phyloP scores from a whole-genome alignment of 2,797 vertebrate species.

The Tachyglossus aculeatus region DNA sequence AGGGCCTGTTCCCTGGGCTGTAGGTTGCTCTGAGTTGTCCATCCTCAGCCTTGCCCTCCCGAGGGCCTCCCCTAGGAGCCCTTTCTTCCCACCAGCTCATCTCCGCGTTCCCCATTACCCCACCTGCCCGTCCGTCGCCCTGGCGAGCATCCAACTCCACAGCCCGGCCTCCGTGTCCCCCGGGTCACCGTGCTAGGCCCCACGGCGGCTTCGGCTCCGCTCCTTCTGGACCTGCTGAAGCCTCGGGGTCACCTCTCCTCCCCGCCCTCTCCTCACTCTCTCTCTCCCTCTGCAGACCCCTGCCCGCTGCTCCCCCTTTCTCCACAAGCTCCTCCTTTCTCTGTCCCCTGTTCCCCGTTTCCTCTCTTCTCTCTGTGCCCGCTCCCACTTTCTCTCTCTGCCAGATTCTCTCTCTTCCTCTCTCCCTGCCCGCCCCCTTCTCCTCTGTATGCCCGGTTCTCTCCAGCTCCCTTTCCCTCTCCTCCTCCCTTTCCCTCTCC shows the following conservation, averaged over 20 bases:
- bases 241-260: background rate
- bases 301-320: background rate
- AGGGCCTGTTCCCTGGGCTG: no score
- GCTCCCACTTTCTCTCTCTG: constrained; percentile 32
- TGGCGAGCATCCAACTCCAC: no score
- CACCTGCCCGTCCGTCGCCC: no score
- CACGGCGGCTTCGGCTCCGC: no score
- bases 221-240: background rate
- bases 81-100: background rate
- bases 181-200: background rate
- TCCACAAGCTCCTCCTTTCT: background rate
- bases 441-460: background rate
- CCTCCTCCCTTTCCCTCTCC: background rate
- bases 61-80: background rate
- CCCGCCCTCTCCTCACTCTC: background rate
- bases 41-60: background rate
- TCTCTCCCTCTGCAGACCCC: background rate
- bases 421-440: constrained; percentile 6
- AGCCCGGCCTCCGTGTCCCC: constrained; percentile 8
- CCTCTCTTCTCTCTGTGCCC: constrained; percentile 19
- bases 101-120: no score
- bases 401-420: background rate
- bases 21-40: no score
- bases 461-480: constrained; percentile 3
- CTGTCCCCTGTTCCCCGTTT: background rate